Evolutionary conservation across 2,113 vertebrate species (phyloP).

Genomic region (Sitta europaea): DNA sequence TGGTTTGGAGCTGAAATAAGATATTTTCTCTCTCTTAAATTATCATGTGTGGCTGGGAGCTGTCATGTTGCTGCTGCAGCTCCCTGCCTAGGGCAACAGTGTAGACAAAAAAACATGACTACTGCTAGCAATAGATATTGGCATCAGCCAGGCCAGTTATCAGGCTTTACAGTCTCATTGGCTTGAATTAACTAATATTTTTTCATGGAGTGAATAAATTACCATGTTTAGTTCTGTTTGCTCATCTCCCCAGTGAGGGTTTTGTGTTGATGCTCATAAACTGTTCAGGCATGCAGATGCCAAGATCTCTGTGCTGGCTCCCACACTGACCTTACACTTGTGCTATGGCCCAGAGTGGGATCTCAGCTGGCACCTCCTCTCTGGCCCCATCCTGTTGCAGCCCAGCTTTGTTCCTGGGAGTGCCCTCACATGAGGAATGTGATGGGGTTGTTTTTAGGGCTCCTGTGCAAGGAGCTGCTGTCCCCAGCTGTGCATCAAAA

Average conservation of each 20-base stretch:
- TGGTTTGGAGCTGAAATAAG: not conserved
- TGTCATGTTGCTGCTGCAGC: conserved; percentile 48
- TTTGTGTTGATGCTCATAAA: not conserved
- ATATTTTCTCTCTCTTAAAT: conserved; percentile 17
- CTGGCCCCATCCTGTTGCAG: not conserved
- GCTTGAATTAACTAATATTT: conserved; percentile 52
- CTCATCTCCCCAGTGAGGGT: not conserved
- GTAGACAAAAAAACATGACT: conserved; percentile 43
- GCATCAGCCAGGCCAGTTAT: conserved; percentile 36
- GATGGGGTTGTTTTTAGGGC: not conserved
- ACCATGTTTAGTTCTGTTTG: conserved; percentile 31
- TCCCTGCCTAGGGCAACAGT: conserved; percentile 38
- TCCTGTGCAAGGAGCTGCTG: not conserved
- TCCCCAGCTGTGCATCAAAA: not conserved
- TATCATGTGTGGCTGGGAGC: conserved; percentile 22
- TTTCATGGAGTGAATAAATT: conserved; percentile 40
- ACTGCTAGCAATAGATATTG: conserved; percentile 2
- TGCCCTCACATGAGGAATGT: not conserved
- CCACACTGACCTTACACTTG: not conserved
- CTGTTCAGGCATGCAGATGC: not conserved
- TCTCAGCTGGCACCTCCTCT: not conserved
- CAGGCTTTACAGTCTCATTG: conserved; percentile 15
- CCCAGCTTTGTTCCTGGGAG: not conserved
- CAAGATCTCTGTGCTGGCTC: not conserved
- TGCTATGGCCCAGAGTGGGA: not conserved